phyloP scores from a whole-genome alignment of 2,797 vertebrate genomes.

The Protosalanx chinensis region DNA sequence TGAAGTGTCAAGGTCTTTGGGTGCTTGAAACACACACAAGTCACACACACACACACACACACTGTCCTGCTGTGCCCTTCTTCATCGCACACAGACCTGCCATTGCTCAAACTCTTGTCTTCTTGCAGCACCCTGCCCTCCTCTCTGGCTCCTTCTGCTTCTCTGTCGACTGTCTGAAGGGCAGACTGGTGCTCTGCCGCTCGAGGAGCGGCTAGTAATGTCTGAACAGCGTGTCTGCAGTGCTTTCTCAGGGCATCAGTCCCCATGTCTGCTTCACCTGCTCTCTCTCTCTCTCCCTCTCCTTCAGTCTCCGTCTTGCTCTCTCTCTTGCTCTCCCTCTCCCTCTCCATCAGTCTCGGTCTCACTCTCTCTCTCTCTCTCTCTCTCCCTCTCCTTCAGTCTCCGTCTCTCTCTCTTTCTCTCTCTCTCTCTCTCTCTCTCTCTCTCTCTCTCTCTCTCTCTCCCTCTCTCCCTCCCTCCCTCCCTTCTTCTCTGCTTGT shows the following conservation, averaged over 20 bases:
- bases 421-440: slow-evolving; percentile 10
- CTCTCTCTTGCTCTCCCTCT: neutral
- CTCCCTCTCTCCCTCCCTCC: neutral
- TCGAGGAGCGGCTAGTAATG: neutral
- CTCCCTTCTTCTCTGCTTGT: neutral
- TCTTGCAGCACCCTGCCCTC: neutral
- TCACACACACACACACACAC: neutral
- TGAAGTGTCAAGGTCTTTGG: slow-evolving; percentile 4
- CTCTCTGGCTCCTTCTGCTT: neutral
- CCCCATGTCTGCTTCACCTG: neutral
- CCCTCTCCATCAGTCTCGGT: neutral
- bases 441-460: neutral
- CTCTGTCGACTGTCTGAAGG: slow-evolving; percentile 15
- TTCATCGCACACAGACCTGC: neutral
- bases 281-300: slow-evolving; percentile 3
- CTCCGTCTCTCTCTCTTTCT: neutral
- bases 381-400: neutral
- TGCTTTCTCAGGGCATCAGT: neutral
- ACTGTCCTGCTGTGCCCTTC: neutral
- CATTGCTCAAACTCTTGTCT: neutral
- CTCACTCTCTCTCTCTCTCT: neutral
- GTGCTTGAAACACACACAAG: slow-evolving; percentile 5
- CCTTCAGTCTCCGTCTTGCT: neutral
- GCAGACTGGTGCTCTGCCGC: neutral
- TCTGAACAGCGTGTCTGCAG: neutral